Evolutionary conservation across 1,140 invertebrate species (phyloP).

Genomic region (Leucophenga varia): DNA sequence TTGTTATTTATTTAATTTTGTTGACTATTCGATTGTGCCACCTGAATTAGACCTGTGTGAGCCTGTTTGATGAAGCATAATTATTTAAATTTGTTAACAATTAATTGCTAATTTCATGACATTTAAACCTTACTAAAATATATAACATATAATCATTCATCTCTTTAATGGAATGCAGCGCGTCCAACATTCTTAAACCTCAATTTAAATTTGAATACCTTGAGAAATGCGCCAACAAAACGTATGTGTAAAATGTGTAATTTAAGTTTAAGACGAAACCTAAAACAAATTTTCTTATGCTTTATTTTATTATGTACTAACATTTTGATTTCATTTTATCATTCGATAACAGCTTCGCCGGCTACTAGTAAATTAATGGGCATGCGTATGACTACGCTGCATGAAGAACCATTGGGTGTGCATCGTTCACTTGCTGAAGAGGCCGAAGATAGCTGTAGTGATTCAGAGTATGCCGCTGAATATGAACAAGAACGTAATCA

Average conservation of each 20-base stretch:
- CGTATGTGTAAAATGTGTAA: constrained; percentile 62
- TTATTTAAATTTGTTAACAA: too few relatives aligned
- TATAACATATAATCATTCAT: too few relatives aligned
- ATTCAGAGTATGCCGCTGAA: constrained; percentile 63
- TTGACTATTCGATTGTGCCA: too few relatives aligned
- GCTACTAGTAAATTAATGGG: constrained; percentile 77
- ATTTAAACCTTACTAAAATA: too few relatives aligned
- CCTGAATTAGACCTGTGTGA: too few relatives aligned
- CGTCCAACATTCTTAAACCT: constrained; percentile 95
- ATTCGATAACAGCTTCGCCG: constrained; percentile 68
- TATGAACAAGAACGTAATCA: constrained; percentile 60
- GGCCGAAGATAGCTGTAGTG: constrained; percentile 62
- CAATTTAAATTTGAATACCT: constrained; percentile 87
- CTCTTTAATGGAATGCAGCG: constrained; percentile 79
- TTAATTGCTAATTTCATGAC: too few relatives aligned
- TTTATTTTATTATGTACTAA: background rate
- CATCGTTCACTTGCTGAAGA: constrained; percentile 58
- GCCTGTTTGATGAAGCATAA: too few relatives aligned
- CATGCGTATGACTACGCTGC: constrained; percentile 86
- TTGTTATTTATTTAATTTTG: too few relatives aligned
- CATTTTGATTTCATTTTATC: constrained; percentile 2
- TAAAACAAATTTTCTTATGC: too few relatives aligned
- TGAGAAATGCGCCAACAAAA: constrained; percentile 84
- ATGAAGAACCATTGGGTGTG: constrained; percentile 73
- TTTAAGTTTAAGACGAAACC: background rate